Conservation (phyloP, 2,888 invertebrate genomes). For the Anticlea derivata region DNA sequence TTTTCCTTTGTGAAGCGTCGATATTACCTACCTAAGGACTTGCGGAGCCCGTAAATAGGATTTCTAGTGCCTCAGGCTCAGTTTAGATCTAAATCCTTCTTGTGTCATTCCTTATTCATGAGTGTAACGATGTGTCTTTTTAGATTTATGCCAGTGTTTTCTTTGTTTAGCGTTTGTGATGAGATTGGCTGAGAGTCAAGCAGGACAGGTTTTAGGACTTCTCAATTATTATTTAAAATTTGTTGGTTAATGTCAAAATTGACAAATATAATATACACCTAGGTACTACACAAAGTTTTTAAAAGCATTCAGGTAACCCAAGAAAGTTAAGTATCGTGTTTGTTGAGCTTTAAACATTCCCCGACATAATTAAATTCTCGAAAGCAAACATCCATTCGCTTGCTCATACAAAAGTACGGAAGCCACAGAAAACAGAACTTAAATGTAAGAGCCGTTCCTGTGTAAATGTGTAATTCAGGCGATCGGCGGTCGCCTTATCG, state of each 20-base stretch:
- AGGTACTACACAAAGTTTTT: conserved; percentile 5
- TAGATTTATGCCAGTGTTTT: conserved; percentile 20
- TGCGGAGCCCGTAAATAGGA: conserved; percentile 36
- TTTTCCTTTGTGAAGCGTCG: conserved; percentile 59
- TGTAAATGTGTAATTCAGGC: conserved; percentile 32
- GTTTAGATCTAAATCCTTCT: conserved; percentile 28
- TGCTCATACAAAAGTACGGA: conserved; percentile 22
- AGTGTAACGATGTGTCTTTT: conserved; percentile 22
- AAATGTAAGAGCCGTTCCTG: conserved; percentile 23
- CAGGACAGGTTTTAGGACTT: too few relatives aligned
- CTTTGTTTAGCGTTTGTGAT: conserved; percentile 17
- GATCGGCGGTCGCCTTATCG: conserved; percentile 55
- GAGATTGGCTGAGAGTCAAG: too few relatives aligned
- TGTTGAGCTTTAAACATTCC: conserved; percentile 12
- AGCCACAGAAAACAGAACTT: conserved; percentile 23
- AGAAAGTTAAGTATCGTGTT: neutral
- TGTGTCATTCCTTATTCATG: conserved; percentile 28
- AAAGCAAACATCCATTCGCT: conserved; percentile 14
- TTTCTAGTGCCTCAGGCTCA: conserved; percentile 28
- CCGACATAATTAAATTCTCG: conserved; percentile 18
- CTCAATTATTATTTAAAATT: too few relatives aligned
- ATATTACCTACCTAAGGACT: conserved; percentile 55
- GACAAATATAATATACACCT: too few relatives aligned
- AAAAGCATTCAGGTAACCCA: neutral
- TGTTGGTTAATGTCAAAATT: too few relatives aligned